Base-by-base conservation (phyloP, 2,797 vertebrate species). In the Botia almorhae region DNA sequence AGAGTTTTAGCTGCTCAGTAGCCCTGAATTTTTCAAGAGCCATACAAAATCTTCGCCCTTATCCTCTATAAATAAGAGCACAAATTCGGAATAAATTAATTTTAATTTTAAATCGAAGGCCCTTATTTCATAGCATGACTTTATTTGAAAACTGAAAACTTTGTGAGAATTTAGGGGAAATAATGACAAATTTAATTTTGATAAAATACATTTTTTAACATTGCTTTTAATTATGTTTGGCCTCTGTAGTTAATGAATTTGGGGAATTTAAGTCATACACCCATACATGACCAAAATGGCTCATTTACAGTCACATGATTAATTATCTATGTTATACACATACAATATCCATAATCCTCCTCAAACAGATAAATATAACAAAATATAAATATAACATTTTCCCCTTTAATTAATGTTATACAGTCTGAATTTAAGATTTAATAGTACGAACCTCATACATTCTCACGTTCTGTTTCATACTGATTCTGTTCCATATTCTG, bases 361-460 rank as follows among this genome's bases (percentile, higher is more conserved):
- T 68, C 10, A 60, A 77, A 58, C 21, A 58, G 26, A 36, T 5
- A 55, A 21, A 48, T 26, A 58, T 23, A 33, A 19, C 29, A 19
- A 68, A 68, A 43, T 43, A 43, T 43, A 43, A 43, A 43, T 8
- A n/a, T 7, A 29, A 64, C 26, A 79, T 71, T 43, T 43, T 23
- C 19, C 43, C 16, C 6, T 36, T 63, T 51, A 75, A 75, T 51
- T 26, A 33, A 26, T 78, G 39, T 43, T 36, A 69, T 26, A 61
- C 12, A 33, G 43, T 60, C 16, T 58, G 19, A 23, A 78, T 23
- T 48, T 61, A 2, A 70, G 43, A 13, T 61, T 48, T 1, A 36
- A 70, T 33, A 70, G 29, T 63, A 29, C 33, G 12, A 60, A 10
- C 7, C 39, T 8, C 4, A 19, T 51, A 19, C 7, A 48, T 23